Conservation (phyloP, 2,113 vertebrate species). For the Hiodon alosoides region DNA sequence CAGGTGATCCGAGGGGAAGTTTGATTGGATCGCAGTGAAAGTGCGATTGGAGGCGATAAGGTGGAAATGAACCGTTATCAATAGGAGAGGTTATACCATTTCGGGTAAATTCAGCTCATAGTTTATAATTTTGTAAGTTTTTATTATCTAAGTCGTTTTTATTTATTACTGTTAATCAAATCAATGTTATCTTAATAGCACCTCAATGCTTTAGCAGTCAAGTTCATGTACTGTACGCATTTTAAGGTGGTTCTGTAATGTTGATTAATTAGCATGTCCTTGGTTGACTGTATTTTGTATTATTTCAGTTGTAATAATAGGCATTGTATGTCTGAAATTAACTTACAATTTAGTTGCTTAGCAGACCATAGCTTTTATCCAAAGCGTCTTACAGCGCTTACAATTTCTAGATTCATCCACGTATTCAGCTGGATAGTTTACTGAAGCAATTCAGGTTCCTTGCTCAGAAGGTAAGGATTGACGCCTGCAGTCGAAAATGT, state of each 20-base stretch:
- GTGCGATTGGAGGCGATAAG: slow-evolving; percentile 33
- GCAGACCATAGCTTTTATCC: no score
- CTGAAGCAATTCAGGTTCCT: no score
- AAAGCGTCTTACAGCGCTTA: no score
- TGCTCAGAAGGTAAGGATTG: no score
- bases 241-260: slow-evolving; percentile 42
- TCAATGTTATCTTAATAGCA: neutral
- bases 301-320: slow-evolving; percentile 25
- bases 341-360: no score
- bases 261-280: slow-evolving; percentile 49
- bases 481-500: no score
- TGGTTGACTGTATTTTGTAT: slow-evolving; percentile 41
- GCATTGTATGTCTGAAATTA: slow-evolving; percentile 49
- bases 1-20: slow-evolving; percentile 59
- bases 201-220: neutral
- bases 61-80: slow-evolving; percentile 24
- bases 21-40: slow-evolving; percentile 37
- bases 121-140: neutral
- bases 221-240: neutral
- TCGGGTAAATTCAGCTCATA: neutral
- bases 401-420: no score
- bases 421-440: no score
- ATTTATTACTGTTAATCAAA: neutral
- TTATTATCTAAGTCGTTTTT: neutral
- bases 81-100: neutral